A percentile compares a stretch with the other conserved stretches of the same genome.
Evolutionary conservation across 2,888 invertebrate species (phyloP).

Genomic region (Epiblema foenella): DNA sequence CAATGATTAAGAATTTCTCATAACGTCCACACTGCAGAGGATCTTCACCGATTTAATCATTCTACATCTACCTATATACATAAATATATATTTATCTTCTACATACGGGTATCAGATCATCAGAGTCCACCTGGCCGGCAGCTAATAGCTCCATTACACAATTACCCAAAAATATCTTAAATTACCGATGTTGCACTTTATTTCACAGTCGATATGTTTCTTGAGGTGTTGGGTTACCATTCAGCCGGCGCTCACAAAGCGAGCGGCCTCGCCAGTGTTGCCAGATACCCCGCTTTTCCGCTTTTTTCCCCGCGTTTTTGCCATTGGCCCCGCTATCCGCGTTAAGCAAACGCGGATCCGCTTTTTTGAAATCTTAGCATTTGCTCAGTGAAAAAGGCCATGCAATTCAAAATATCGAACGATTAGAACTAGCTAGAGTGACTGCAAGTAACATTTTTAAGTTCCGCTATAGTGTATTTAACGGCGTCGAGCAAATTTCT

Average conservation of each 20-base stretch:
- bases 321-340: too few species aligned
- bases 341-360: too few species aligned
- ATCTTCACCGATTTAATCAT: background rate
- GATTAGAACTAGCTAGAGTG: too few species aligned
- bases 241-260: constrained; percentile 47
- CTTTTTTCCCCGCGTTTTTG: too few species aligned
- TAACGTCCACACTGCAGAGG: background rate
- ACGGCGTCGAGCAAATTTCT: too few species aligned
- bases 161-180: constrained; percentile 38
- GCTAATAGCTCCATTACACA: constrained; percentile 11
- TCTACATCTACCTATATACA: background rate
- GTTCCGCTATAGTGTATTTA: too few species aligned
- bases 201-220: constrained; percentile 44
- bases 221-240: constrained; percentile 50
- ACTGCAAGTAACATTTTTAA: too few species aligned
- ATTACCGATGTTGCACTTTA: constrained; percentile 41
- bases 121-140: constrained; percentile 24
- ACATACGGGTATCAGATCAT: background rate
- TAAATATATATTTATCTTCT: background rate
- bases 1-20: too few species aligned
- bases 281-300: too few species aligned
- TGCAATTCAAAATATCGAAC: too few species aligned
- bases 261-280: constrained; percentile 49
- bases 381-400: too few species aligned
- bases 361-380: too few species aligned